These are phyloP conservation scores for Metopolophium dirhodum DNA, from an alignment of 1,140 invertebrate genomes.

Conservation along the genomic window DNA sequence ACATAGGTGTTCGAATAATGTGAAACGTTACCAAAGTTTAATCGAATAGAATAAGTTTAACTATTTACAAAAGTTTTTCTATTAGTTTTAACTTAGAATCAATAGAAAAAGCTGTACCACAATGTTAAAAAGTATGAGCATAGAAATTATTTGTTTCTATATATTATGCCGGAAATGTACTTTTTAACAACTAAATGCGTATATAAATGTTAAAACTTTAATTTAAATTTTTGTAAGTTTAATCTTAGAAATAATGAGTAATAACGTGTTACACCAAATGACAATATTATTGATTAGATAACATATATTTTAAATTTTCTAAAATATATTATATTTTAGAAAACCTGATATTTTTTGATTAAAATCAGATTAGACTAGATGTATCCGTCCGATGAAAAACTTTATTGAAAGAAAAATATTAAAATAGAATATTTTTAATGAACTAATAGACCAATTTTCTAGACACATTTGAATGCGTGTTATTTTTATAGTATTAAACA, in stretches of 20 bases:
- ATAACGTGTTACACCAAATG: not conserved
- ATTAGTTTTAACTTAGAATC: constrained; percentile 19
- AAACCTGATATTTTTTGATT: too few relatives aligned
- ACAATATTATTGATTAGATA: not conserved
- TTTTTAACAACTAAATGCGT: not conserved
- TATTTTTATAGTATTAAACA: too few relatives aligned
- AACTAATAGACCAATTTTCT: too few relatives aligned
- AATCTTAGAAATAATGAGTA: not conserved
- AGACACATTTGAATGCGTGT: too few relatives aligned
- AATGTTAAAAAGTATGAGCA: not conserved
- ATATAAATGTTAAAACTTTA: not conserved
- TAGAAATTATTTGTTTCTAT: constrained; percentile 27
- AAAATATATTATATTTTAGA: too few relatives aligned
- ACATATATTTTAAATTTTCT: too few relatives aligned
- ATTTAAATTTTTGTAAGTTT: not conserved
- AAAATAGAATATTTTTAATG: too few relatives aligned
- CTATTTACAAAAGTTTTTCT: constrained; percentile 23
- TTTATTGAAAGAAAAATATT: too few relatives aligned
- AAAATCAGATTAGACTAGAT: too few relatives aligned
- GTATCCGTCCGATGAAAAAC: too few relatives aligned
- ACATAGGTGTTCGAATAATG: constrained; percentile 9
- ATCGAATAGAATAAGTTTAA: constrained; percentile 48
- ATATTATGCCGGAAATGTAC: not conserved
- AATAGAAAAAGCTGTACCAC: not conserved
- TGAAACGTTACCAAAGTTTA: constrained; percentile 35